Evolutionary conservation across 2,113 vertebrate species (phyloP).

Genomic region (Psittacula cyanocephala): DNA sequence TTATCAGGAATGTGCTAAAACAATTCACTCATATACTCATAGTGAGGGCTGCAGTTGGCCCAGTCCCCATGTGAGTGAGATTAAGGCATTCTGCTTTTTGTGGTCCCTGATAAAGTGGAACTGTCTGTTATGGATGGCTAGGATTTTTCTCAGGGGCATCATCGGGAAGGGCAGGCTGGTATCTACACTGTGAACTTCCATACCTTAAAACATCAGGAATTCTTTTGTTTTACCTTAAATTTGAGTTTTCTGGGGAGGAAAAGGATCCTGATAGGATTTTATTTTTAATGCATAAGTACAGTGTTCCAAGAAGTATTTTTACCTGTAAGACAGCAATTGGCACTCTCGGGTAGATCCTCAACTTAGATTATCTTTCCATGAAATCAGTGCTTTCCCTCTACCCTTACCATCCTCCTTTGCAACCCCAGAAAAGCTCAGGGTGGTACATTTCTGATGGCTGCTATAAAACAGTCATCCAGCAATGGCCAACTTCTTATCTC

Average conservation of each 20-base stretch:
- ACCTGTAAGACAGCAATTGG: not conserved
- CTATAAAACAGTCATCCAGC: not conserved
- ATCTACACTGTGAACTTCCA: not conserved
- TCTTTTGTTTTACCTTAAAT: not conserved
- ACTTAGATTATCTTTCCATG: not conserved
- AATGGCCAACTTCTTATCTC: not conserved
- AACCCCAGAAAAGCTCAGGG: not conserved
- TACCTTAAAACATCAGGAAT: not conserved
- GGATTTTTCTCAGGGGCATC: not conserved
- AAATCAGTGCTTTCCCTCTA: not conserved
- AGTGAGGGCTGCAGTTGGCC: not conserved
- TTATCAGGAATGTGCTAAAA: constrained; percentile 16
- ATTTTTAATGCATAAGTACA: not conserved
- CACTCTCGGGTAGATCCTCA: not conserved
- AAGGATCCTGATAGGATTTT: not conserved
- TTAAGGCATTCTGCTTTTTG: not conserved
- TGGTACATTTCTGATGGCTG: not conserved
- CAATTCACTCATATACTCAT: not conserved
- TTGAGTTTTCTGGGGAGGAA: not conserved
- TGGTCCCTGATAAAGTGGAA: not conserved
- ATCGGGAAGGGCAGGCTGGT: not conserved
- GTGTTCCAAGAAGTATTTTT: not conserved
- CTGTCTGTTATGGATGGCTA: not conserved
- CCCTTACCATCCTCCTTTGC: not conserved
- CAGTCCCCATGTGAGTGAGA: not conserved